phyloP scores from a whole-genome alignment of 1,140 invertebrate genomes.

The Saccostrea cuccullata region DNA sequence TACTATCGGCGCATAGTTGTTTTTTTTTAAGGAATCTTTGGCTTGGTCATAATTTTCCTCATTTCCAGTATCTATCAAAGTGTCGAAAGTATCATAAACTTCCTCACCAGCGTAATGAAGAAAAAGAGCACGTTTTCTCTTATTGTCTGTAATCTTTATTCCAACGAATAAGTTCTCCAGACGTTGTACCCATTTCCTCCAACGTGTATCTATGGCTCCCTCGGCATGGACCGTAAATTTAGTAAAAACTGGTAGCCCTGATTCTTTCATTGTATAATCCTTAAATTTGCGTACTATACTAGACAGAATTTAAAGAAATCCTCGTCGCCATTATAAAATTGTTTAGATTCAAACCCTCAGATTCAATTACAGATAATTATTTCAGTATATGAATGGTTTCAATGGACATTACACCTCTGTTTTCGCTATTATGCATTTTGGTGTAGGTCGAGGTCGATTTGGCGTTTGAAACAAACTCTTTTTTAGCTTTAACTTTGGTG shows the following conservation, averaged over 20 bases:
- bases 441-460: no score
- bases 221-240: conserved; percentile 34
- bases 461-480: no score
- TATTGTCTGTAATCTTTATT: neutral
- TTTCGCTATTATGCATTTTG: no score
- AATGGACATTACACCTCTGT: no score
- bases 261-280: neutral
- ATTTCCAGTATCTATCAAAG: neutral
- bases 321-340: conserved; percentile 4
- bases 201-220: conserved; percentile 26
- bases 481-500: no score
- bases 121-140: conserved; percentile 48
- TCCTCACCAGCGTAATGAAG: conserved; percentile 51
- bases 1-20: conserved; percentile 75
- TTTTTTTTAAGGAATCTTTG: conserved; percentile 31
- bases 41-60: conserved; percentile 39
- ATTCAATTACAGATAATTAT: no score
- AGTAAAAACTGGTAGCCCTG: conserved; percentile 41
- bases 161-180: no score
- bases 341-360: no score
- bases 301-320: neutral
- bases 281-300: no score
- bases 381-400: no score
- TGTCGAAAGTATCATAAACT: conserved; percentile 48
- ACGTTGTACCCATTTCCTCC: neutral